These are phyloP conservation scores for Bubo scandiacus DNA, from an alignment of 2,113 vertebrate species.

Conservation along the genomic window DNA sequence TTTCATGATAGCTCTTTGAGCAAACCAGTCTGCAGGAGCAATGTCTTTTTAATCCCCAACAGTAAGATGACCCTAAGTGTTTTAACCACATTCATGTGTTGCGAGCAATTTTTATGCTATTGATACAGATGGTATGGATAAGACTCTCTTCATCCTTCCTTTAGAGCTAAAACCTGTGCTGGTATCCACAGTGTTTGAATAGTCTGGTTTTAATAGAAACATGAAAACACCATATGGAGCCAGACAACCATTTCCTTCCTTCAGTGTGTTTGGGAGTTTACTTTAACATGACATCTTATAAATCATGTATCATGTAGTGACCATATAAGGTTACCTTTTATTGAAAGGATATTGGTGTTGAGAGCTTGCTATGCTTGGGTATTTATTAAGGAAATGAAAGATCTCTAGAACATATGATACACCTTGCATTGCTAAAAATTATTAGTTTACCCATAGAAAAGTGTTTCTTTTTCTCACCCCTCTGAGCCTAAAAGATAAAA, in stretches of 20 bases:
- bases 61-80: constrained; percentile 38
- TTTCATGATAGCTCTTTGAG: neutral
- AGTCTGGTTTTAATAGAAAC: constrained; percentile 66
- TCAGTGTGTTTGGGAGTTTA: constrained; percentile 44
- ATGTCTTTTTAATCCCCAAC: neutral
- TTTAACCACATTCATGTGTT: constrained; percentile 19
- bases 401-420: constrained; percentile 1
- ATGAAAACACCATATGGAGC: constrained; percentile 50
- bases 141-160: constrained; percentile 16
- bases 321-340: constrained; percentile 65
- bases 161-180: constrained; percentile 20
- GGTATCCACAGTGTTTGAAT: constrained; percentile 35
- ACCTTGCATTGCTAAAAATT: constrained; percentile 10
- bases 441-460: constrained; percentile 55
- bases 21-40: neutral
- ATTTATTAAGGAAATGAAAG: constrained; percentile 71
- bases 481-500: constrained; percentile 36
- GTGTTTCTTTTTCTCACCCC: neutral
- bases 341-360: constrained; percentile 64
- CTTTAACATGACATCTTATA: constrained; percentile 67
- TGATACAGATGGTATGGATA: constrained; percentile 47
- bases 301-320: constrained; percentile 67
- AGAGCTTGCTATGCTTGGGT: constrained; percentile 34
- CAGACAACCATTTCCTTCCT: constrained; percentile 59
- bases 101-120: constrained; percentile 38